phyloP scores from a whole-genome alignment of 2,113 vertebrate genomes.

The Tenrec ecaudatus region DNA sequence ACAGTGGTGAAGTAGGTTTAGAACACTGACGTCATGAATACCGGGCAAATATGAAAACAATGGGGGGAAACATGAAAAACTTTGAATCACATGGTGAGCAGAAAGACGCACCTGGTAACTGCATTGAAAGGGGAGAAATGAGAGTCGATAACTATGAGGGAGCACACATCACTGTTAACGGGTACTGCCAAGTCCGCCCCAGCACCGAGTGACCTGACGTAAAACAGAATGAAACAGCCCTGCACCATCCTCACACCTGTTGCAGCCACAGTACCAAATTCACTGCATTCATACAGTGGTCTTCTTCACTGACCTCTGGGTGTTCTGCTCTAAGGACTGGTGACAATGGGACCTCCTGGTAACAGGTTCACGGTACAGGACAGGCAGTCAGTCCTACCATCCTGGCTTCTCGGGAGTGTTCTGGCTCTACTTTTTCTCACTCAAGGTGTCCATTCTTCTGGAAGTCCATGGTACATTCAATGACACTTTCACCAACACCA shows the following conservation, averaged over 20 bases:
- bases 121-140: too few relatives aligned
- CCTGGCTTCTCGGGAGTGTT: neutral
- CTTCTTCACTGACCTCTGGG: neutral
- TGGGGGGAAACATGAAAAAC: too few relatives aligned
- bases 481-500: too few relatives aligned
- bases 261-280: neutral
- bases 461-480: too few relatives aligned
- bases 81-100: too few relatives aligned
- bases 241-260: neutral
- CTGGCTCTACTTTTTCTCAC: too few relatives aligned
- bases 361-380: neutral
- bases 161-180: neutral
- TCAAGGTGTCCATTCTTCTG: too few relatives aligned
- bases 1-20: too few relatives aligned
- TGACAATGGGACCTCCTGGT: neutral
- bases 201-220: neutral
- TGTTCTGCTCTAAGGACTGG: neutral
- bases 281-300: neutral
- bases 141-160: too few relatives aligned
- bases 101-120: too few relatives aligned
- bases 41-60: too few relatives aligned
- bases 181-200: neutral
- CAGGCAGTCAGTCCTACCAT: neutral
- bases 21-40: too few relatives aligned
- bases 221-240: neutral